Conservation (phyloP, 1,140 invertebrate species). For the Gryllus bimaculatus region DNA sequence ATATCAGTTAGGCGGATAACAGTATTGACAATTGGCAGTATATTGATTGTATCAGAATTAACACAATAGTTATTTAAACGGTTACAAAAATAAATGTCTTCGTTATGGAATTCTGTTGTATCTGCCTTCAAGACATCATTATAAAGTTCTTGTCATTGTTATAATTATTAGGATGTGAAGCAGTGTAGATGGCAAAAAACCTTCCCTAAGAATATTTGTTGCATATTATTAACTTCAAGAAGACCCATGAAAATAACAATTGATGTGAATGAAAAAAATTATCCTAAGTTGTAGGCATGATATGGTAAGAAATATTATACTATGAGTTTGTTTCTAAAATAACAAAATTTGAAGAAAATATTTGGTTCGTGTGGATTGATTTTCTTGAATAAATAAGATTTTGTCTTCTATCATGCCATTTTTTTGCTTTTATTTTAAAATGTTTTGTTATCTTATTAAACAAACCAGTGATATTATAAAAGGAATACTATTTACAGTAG, state of each 20-base stretch:
- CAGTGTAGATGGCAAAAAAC: slow-evolving; percentile 10
- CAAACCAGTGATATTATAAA: too few species aligned
- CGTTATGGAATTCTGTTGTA: neutral
- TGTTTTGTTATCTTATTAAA: too few species aligned
- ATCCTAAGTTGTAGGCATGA: too few species aligned
- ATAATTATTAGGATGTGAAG: slow-evolving; percentile 12
- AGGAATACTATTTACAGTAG: too few species aligned
- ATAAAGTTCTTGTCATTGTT: slow-evolving; percentile 14
- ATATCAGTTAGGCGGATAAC: neutral
- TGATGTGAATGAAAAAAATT: too few species aligned
- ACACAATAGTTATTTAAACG: neutral
- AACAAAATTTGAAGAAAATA: too few species aligned
- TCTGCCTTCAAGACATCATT: slow-evolving; percentile 7
- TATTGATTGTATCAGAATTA: neutral
- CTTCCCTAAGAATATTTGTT: slow-evolving; percentile 6
- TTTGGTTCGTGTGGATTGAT: too few species aligned
- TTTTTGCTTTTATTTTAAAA: too few species aligned
- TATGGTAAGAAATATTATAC: too few species aligned
- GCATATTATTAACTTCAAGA: neutral
- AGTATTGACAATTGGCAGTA: neutral
- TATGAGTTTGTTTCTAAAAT: too few species aligned
- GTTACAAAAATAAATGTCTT: neutral
- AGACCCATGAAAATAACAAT: neutral
- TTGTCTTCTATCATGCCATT: too few species aligned
- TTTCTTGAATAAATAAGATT: too few species aligned